Evolutionary conservation across 2,797 vertebrate genomes (phyloP).

Genomic region (Acipenser oxyrinchus): DNA sequence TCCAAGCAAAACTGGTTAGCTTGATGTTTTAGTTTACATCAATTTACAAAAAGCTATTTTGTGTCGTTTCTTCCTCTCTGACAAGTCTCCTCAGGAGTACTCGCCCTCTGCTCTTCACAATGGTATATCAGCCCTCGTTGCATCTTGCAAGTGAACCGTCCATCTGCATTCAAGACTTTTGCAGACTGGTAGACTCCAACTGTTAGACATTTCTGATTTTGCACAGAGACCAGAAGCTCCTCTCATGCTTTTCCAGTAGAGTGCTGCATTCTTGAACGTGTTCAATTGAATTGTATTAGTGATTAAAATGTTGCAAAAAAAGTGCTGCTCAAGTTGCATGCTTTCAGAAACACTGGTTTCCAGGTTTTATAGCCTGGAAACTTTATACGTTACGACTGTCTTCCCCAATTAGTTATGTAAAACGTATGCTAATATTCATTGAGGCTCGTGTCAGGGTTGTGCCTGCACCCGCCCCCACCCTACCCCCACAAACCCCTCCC

Average conservation of each 20-base stretch:
- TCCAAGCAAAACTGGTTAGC: no score
- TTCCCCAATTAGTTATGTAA: slow-evolving; percentile 60
- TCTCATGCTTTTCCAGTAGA: slow-evolving; percentile 81
- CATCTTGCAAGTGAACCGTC: slow-evolving; percentile 29
- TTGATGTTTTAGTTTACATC: no score
- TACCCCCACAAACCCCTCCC: no score
- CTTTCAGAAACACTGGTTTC: no score
- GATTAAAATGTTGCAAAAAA: not conserved
- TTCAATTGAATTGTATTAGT: slow-evolving; percentile 16
- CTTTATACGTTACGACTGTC: slow-evolving; percentile 52
- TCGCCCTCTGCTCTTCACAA: slow-evolving; percentile 34
- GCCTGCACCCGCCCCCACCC: no score
- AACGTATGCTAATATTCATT: slow-evolving; percentile 73
- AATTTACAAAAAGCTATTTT: slow-evolving; percentile 42
- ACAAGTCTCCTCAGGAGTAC: slow-evolving; percentile 29
- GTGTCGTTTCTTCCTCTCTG: slow-evolving; percentile 29
- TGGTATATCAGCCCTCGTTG: slow-evolving; percentile 28
- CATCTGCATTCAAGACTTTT: slow-evolving; percentile 79
- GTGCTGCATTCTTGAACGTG: slow-evolving; percentile 64
- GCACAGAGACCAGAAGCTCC: slow-evolving; percentile 79
- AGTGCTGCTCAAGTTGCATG: no score
- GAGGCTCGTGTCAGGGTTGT: slow-evolving; percentile 71
- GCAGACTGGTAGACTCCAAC: slow-evolving; percentile 95
- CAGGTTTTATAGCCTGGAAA: slow-evolving; percentile 57
- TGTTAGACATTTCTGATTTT: slow-evolving; percentile 86